A percentile compares a stretch with the other conserved stretches of the same genome.
These are phyloP conservation scores for Paramuricea clavata DNA, from an alignment of 92 coral and sea anemone species.

Conservation along the genomic window DNA sequence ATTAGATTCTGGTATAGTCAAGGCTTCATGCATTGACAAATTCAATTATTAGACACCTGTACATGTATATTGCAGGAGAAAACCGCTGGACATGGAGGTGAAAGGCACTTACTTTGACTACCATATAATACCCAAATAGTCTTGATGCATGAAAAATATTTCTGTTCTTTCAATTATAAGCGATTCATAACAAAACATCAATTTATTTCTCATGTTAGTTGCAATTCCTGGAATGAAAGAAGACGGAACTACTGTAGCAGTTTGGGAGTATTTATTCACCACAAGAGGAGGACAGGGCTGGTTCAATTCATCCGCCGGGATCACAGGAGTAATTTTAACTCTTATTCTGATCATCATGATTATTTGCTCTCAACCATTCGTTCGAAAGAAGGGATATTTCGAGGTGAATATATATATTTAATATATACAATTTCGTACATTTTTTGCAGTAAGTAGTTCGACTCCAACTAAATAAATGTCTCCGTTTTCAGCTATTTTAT, in stretches of 20 bases:
- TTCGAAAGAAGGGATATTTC: slow-evolving; percentile 35
- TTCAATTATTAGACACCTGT: too few relatives aligned
- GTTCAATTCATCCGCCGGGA: slow-evolving; percentile 1
- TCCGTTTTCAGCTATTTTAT: slow-evolving; percentile 18
- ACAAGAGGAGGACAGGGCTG: slow-evolving; percentile 28
- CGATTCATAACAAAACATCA: neutral
- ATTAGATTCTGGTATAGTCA: too few relatives aligned
- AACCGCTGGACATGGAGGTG: too few relatives aligned
- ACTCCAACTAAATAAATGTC: too few relatives aligned
- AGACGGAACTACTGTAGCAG: slow-evolving; percentile 3
- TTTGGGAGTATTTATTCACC: slow-evolving; percentile 42
- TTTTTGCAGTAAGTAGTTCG: too few relatives aligned
- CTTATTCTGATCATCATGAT: slow-evolving; percentile 28
- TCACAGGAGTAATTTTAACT: slow-evolving; percentile 14
- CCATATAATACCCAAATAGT: too few relatives aligned
- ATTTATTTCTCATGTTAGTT: neutral
- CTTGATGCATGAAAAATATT: too few relatives aligned
- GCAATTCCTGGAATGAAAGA: neutral
- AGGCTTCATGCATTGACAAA: too few relatives aligned
- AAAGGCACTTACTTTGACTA: too few relatives aligned
- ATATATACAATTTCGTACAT: too few relatives aligned
- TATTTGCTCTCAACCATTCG: slow-evolving; percentile 48
- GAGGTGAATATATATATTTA: slow-evolving; percentile 13
- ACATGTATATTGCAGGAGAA: too few relatives aligned
- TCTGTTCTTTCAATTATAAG: too few relatives aligned